phyloP scores from a whole-genome alignment of 2,888 invertebrate species.

The Lasioglossum malachurum region DNA sequence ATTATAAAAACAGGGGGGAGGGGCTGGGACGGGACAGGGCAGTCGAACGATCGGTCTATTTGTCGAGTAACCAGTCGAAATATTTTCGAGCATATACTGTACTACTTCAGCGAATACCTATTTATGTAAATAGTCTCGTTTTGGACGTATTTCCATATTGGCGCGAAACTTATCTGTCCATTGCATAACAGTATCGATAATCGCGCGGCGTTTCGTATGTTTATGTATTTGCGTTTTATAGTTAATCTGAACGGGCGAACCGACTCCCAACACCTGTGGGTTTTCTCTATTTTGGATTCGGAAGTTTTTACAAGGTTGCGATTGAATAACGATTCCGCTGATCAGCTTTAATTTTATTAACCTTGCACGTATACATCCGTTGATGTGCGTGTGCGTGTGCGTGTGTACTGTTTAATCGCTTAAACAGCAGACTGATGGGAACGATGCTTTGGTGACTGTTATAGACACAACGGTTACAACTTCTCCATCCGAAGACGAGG shows the following conservation, averaged over 20 bases:
- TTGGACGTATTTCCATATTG: conserved; percentile 37
- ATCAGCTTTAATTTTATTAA: conserved; percentile 50
- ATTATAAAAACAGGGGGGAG: conserved; percentile 26
- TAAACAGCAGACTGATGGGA: neutral
- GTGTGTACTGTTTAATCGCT: conserved; percentile 8
- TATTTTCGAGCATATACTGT: conserved; percentile 41
- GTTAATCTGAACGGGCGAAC: conserved; percentile 1
- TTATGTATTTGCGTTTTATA: conserved; percentile 9
- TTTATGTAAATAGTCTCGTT: neutral
- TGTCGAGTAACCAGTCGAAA: conserved; percentile 26
- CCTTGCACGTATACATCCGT: conserved; percentile 16
- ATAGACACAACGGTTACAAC: conserved; percentile 81
- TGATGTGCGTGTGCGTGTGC: conserved; percentile 9
- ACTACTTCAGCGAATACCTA: conserved; percentile 13
- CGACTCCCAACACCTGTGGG: conserved; percentile 10
- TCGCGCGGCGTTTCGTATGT: conserved; percentile 6
- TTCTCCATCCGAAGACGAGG: conserved; percentile 87
- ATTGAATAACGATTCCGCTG: conserved; percentile 46
- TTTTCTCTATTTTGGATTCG: conserved; percentile 25
- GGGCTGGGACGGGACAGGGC: neutral
- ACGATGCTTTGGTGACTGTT: conserved; percentile 38
- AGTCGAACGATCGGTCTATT: conserved; percentile 23
- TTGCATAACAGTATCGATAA: conserved; percentile 48
- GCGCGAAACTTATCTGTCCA: conserved; percentile 46
- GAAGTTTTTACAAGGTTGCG: conserved; percentile 36